These are phyloP conservation scores for Ammodytes marinus DNA, from an alignment of 2,113 vertebrate species.

Conservation along the genomic window DNA sequence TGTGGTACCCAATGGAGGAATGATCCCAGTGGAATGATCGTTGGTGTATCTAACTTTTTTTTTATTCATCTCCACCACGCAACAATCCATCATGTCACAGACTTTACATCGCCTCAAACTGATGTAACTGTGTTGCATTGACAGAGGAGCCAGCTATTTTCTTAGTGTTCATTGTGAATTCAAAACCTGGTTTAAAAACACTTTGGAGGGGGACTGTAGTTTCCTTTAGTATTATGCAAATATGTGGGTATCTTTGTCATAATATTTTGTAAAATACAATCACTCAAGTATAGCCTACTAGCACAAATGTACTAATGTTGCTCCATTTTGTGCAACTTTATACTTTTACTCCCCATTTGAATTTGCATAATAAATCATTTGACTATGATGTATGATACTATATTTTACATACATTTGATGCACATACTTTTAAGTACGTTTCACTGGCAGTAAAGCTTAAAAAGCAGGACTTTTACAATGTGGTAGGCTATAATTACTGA, in stretches of 20 bases:
- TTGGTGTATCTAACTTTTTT: constrained; percentile 15
- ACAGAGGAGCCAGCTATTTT: constrained; percentile 43
- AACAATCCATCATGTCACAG: constrained; percentile 19
- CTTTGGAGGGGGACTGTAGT: constrained; percentile 39
- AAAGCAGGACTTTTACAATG: too few species aligned
- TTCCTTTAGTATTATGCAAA: constrained; percentile 62
- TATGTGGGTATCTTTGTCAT: constrained; percentile 62
- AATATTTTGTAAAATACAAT: constrained; percentile 20
- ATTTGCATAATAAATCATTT: too few species aligned
- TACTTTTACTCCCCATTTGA: too few species aligned
- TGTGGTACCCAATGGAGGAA: background rate
- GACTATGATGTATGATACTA: too few species aligned
- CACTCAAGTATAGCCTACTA: background rate
- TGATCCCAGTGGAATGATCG: too few species aligned
- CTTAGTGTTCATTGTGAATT: constrained; percentile 60
- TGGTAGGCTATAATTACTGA: too few species aligned
- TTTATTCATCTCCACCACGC: constrained; percentile 19
- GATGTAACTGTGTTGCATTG: constrained; percentile 57
- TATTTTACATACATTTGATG: too few species aligned
- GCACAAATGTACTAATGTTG: too few species aligned
- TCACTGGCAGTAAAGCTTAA: too few species aligned
- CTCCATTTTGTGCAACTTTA: too few species aligned
- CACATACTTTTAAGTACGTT: too few species aligned
- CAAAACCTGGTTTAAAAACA: constrained; percentile 47
- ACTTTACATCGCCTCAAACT: constrained; percentile 39